These are phyloP conservation scores for Sarcoramphus papa DNA, from an alignment of 2,797 vertebrate genomes.

Conservation along the genomic window DNA sequence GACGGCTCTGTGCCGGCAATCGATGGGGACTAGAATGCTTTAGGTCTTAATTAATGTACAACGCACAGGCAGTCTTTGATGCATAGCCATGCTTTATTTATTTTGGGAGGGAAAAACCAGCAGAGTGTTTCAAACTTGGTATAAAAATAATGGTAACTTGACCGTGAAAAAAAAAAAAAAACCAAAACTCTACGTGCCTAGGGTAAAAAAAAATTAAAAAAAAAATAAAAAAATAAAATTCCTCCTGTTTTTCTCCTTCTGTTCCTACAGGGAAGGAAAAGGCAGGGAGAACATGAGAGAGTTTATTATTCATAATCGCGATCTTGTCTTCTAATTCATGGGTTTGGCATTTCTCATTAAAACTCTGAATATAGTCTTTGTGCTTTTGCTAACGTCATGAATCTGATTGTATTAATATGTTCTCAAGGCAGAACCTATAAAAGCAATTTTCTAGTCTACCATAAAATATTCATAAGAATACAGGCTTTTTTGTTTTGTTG, in stretches of 20 bases:
- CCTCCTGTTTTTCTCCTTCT: not conserved
- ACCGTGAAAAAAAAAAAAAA: not conserved
- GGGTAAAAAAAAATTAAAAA: not conserved
- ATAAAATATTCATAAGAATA: conserved; percentile 44
- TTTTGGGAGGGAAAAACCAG: not conserved
- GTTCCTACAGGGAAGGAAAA: not conserved
- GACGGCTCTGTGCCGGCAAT: not conserved
- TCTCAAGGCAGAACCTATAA: conserved; percentile 56
- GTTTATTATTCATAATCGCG: conserved; percentile 26
- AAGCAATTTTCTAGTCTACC: conserved; percentile 35
- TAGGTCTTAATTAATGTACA: not conserved
- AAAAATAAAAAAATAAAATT: not conserved
- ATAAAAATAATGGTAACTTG: not conserved
- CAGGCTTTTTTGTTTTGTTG: conserved; percentile 62
- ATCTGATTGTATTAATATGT: conserved; percentile 39
- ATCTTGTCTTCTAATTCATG: conserved; percentile 25
- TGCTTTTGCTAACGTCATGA: conserved; percentile 67
- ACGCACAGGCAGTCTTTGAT: not conserved
- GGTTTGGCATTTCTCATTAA: conserved; percentile 21
- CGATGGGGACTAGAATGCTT: not conserved
- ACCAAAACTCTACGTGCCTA: not conserved
- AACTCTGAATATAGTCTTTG: conserved; percentile 73
- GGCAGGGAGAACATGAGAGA: not conserved
- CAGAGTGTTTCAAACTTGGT: not conserved
- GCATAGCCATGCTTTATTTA: not conserved